Conservation (phyloP, 2,888 invertebrate genomes). For the Zele albiditarsus region DNA sequence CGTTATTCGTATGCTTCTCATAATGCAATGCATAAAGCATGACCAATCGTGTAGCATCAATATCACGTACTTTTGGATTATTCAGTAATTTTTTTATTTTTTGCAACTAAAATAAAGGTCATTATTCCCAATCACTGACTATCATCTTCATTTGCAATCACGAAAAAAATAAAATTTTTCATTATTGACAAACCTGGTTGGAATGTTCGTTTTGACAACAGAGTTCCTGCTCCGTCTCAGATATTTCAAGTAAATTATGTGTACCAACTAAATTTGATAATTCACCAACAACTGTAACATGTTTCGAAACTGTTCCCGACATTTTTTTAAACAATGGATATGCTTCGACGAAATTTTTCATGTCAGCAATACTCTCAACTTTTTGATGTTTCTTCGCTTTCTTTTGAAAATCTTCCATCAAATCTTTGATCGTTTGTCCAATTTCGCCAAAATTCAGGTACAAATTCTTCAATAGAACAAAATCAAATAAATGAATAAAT, state of each 20-base stretch:
- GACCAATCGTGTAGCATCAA: constrained; percentile 91
- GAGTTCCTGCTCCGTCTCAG: constrained; percentile 94
- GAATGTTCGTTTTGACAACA: constrained; percentile 91
- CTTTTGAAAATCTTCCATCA: constrained; percentile 98
- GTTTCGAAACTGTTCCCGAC: constrained; percentile 97
- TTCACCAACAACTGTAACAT: constrained; percentile 97
- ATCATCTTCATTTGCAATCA: too few relatives aligned
- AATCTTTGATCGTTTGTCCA: constrained; percentile 94
- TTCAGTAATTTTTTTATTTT: constrained; percentile 85
- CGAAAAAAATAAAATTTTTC: constrained; percentile 52
- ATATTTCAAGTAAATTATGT: constrained; percentile 88
- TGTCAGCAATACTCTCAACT: constrained; percentile 98
- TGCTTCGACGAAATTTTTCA: constrained; percentile 98
- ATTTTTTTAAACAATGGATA: constrained; percentile 99
- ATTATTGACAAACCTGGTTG: constrained; percentile 76
- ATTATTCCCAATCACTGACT: too few relatives aligned
- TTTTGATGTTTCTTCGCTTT: constrained; percentile 97
- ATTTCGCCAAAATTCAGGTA: constrained; percentile 99
- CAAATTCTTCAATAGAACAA: constrained; percentile 80
- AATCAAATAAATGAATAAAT: not conserved
- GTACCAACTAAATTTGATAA: constrained; percentile 88
- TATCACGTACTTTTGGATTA: constrained; percentile 80
- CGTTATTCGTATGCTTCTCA: constrained; percentile 91
- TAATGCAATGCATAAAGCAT: constrained; percentile 95
- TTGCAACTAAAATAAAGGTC: constrained; percentile 58